These are phyloP conservation scores for Cephalopachus bancanus DNA, from an alignment of 2,797 vertebrate species.

Conservation along the genomic window DNA sequence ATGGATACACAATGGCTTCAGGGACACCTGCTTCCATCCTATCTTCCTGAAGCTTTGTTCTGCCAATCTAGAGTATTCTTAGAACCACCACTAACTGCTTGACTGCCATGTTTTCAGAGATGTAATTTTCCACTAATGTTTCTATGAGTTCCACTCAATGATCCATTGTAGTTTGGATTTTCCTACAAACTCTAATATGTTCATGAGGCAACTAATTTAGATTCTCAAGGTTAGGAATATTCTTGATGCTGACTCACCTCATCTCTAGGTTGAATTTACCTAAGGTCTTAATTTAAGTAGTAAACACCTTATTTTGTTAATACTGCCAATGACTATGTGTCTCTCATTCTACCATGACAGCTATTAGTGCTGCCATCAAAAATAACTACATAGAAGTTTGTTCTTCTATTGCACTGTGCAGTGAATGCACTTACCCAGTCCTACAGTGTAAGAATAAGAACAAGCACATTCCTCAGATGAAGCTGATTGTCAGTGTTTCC, in stretches of 20 bases:
- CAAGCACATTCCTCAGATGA: background rate
- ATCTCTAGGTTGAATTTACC: background rate
- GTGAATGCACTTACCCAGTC: background rate
- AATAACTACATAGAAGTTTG: background rate
- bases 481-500: background rate
- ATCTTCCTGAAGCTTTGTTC: background rate
- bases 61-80: background rate
- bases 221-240: background rate
- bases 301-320: background rate
- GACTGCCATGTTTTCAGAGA: background rate
- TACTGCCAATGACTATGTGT: background rate
- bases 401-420: background rate
- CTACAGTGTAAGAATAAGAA: background rate
- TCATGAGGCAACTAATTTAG: background rate
- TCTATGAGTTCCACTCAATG: background rate
- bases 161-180: background rate
- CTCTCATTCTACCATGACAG: background rate
- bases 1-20: background rate
- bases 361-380: background rate
- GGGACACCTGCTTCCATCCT: background rate
- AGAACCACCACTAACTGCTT: background rate
- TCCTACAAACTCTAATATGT: background rate
- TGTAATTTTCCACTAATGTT: background rate
- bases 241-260: background rate
- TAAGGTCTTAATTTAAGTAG: background rate